Evolutionary conservation across 2,113 vertebrate species (phyloP), one percentile per base, ranked within the genome.

Genomic region (Sminthopsis crassicaudata): DNA sequence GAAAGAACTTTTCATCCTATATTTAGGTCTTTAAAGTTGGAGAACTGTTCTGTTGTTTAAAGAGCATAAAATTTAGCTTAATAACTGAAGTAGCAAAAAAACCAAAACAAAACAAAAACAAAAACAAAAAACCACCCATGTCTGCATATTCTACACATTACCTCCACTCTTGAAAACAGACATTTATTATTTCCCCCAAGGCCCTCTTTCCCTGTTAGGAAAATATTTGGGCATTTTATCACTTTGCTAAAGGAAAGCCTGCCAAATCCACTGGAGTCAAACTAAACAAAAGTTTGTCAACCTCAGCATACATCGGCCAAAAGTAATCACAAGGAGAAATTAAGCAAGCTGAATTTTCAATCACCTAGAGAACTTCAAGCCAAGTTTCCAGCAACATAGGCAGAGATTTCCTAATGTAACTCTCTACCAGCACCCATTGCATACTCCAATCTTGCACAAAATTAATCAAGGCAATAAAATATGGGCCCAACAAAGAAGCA

Each of bases 291-390:
- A 92, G 54, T 94, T n/a, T 9, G 60, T 76, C 90, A 89, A 89
- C 2, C n/a, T 60, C 3, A 0, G 46, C 46, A 55, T 14, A 36
- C 53, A 55, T 55, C 53, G 53, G 91, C 57, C 92, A 92, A 91
- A 50, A 91, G 53, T 46, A 96, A 95, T 92, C 42, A 76, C 91
- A 27, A 48, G 48, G 50, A 55, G 9, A 96, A 96, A 92, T 88
- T 89, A 94, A 55, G 93, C 89, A 90, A 46, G 53, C 24, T 89
- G 46, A 92, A 76, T 76, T 52, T 96, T 92, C 90, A 57, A 3
- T 60, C 94, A 92, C 50, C 57, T 67, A 84, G 89, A 90, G 42
- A 16, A 30, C 91, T 90, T n/a, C 89, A 26, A 50, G 90, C 53
- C 60, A 92, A 93, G 11, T 27, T 94, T 89, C 57, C 51, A 91